phyloP scores from a whole-genome alignment of 2,797 vertebrate genomes.

The Pseudotriccus pelzelni region DNA sequence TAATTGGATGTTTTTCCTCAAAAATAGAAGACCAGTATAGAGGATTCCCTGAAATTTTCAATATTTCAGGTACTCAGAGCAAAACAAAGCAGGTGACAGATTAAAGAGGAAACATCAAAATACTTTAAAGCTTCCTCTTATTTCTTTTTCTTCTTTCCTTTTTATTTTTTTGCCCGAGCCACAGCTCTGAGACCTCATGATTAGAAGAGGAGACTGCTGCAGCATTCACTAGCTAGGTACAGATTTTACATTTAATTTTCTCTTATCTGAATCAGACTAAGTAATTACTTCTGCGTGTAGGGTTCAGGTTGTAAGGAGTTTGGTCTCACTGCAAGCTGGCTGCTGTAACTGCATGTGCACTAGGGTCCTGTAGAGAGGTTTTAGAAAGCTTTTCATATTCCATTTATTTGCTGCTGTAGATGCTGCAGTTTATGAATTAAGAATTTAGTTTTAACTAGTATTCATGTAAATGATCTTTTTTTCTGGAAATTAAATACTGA shows the following conservation, averaged over 20 bases:
- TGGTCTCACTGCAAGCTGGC: neutral
- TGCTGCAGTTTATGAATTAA: neutral
- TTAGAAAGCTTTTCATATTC: neutral
- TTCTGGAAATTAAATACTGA: neutral
- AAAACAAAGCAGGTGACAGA: neutral
- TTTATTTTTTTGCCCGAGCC: neutral
- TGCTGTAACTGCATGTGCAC: neutral
- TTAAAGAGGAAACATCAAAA: neutral
- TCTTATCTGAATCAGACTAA: neutral
- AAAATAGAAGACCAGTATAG: neutral
- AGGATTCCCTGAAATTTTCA: neutral
- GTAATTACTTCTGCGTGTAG: neutral
- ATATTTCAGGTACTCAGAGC: neutral
- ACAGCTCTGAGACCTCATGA: neutral
- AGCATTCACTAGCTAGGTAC: neutral
- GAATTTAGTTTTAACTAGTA: neutral
- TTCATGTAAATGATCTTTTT: neutral
- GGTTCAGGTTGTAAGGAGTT: neutral
- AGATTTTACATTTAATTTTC: constrained; percentile 8
- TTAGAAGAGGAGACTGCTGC: neutral
- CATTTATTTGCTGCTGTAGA: neutral
- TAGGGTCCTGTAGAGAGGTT: neutral
- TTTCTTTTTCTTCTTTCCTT: neutral
- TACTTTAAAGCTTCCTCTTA: neutral
- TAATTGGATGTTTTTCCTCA: neutral